These are phyloP conservation scores for Dermolepida albohirtum DNA, from an alignment of 2,888 invertebrate genomes.

Conservation along the genomic window DNA sequence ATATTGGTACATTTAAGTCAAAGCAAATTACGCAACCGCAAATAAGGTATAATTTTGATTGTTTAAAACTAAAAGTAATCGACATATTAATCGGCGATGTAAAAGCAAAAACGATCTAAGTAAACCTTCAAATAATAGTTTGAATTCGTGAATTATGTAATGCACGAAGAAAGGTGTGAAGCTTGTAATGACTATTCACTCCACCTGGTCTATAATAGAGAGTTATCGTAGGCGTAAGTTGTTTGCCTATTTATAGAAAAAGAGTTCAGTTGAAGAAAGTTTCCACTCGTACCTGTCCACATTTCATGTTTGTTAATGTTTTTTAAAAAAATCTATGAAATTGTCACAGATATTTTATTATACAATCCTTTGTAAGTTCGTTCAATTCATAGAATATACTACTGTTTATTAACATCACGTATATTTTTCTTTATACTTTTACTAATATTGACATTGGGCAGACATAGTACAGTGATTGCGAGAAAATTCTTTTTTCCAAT, in stretches of 20 bases:
- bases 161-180: constrained; percentile 13
- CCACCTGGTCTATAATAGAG: background rate
- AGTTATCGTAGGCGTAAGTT: constrained; percentile 8
- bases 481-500: too few species aligned
- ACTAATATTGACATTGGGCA: too few species aligned
- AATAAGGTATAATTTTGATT: background rate
- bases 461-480: too few species aligned
- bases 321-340: too few species aligned
- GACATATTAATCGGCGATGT: background rate
- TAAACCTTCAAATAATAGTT: constrained; percentile 8
- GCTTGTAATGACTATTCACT: background rate
- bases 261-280: constrained; percentile 1
- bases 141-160: constrained; percentile 14
- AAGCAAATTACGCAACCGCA: background rate
- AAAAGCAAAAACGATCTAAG: constrained; percentile 6
- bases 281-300: background rate
- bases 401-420: too few species aligned
- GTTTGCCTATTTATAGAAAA: constrained; percentile 7
- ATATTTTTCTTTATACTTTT: too few species aligned
- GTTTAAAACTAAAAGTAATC: constrained; percentile 11
- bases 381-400: too few species aligned
- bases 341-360: too few species aligned
- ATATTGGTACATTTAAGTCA: background rate
- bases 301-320: too few species aligned
- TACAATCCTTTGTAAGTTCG: too few species aligned